Evolutionary conservation across 2,797 vertebrate genomes (phyloP).

Genomic region (Micromesistius poutassou): DNA sequence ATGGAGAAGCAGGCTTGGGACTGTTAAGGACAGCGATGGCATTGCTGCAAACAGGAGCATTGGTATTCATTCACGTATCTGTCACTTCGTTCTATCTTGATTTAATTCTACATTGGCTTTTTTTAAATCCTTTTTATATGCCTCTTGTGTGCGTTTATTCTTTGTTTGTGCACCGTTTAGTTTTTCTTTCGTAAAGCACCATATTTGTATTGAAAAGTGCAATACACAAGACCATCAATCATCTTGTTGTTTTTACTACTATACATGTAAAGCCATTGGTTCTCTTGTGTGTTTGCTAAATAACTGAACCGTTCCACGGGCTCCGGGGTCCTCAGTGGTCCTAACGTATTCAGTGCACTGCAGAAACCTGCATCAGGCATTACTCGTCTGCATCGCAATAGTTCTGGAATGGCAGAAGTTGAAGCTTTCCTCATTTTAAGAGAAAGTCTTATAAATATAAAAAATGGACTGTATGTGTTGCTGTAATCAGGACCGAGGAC

Average conservation of each 20-base stretch:
- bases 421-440: neutral
- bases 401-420: neutral
- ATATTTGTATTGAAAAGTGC: neutral
- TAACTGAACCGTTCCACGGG: neutral
- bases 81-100: neutral
- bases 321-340: neutral
- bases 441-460: neutral
- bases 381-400: neutral
- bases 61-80: neutral
- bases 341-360: neutral
- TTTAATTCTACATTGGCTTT: neutral
- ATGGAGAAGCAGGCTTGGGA: neutral
- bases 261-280: neutral
- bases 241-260: neutral
- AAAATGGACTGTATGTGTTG: no score
- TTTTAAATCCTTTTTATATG: neutral
- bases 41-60: neutral
- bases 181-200: neutral
- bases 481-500: neutral
- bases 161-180: neutral
- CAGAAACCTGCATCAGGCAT: neutral
- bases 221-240: neutral
- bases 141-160: neutral
- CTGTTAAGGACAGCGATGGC: neutral
- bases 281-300: neutral